Conservation (phyloP, 2,888 invertebrate genomes). For the Drosophila melanosoma region DNA sequence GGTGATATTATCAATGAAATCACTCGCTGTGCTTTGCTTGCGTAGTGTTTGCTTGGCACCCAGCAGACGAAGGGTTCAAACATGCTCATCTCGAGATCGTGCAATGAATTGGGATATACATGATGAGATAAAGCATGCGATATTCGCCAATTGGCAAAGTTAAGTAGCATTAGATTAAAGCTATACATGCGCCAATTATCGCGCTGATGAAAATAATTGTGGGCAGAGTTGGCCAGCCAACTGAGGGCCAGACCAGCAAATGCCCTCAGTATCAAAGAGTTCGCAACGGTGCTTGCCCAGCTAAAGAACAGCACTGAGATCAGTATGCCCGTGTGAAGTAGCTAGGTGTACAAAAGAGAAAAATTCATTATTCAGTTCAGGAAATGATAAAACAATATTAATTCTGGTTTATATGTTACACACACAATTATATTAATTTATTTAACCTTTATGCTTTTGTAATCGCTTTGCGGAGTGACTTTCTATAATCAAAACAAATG, state of each 20-base stretch:
- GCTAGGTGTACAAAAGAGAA: constrained; percentile 38
- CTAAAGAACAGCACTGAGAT: constrained; percentile 74
- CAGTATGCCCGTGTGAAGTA: constrained; percentile 65
- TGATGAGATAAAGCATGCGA: constrained; percentile 92
- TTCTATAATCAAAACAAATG: background rate
- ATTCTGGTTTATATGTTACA: background rate
- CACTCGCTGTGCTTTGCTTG: constrained; percentile 85
- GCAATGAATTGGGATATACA: constrained; percentile 90
- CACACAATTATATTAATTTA: background rate
- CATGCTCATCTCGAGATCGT: constrained; percentile 89
- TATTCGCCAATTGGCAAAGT: constrained; percentile 89
- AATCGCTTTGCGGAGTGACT: background rate
- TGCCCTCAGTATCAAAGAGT: constrained; percentile 67
- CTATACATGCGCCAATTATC: constrained; percentile 92
- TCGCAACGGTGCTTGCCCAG: constrained; percentile 71
- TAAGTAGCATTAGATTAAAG: constrained; percentile 89
- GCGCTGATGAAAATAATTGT: constrained; percentile 91
- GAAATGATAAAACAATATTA: background rate
- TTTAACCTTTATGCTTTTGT: background rate
- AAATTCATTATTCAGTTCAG: background rate
- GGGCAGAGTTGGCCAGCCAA: constrained; percentile 87
- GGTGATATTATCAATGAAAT: constrained; percentile 86
- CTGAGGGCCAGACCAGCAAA: constrained; percentile 87
- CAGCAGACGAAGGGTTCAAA: constrained; percentile 89
- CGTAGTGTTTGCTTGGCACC: constrained; percentile 86